Conservation (phyloP, 2,888 invertebrate genomes). For the Geophilus truncorum region DNA sequence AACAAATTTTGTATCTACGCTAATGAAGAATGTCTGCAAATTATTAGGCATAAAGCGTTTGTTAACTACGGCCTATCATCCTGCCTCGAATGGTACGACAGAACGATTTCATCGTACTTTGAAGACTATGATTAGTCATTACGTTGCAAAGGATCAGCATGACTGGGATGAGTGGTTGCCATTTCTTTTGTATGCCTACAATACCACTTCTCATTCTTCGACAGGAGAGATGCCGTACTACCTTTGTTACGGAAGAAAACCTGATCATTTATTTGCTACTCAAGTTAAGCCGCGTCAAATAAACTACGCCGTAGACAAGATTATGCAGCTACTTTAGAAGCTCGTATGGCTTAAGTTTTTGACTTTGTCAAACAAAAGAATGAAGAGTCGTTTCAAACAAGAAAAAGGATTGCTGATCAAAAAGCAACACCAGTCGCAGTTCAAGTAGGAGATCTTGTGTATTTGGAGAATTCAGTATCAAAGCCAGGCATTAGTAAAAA, state of each 20-base stretch:
- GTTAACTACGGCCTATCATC: conserved; percentile 38
- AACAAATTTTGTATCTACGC: conserved; percentile 38
- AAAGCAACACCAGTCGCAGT: neutral
- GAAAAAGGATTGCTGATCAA: neutral
- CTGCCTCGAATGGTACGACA: conserved; percentile 40
- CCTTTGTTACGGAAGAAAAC: neutral
- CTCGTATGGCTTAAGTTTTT: too few relatives aligned
- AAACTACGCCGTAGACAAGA: too few relatives aligned
- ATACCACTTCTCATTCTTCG: conserved; percentile 37
- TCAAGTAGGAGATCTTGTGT: neutral
- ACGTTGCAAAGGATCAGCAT: conserved; percentile 39
- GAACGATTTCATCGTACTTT: neutral
- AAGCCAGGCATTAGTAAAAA: neutral
- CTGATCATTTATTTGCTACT: neutral
- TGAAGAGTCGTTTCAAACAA: too few relatives aligned
- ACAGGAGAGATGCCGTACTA: conserved; percentile 39
- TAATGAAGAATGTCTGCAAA: conserved; percentile 37
- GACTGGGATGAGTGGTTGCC: conserved; percentile 42
- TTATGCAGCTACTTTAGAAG: too few relatives aligned
- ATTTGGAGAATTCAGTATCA: neutral
- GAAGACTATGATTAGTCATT: conserved; percentile 40
- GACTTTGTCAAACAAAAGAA: too few relatives aligned
- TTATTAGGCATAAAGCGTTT: conserved; percentile 37
- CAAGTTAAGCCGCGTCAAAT: neutral
- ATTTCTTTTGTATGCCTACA: conserved; percentile 40